These are phyloP conservation scores for Thera obeliscata DNA, from an alignment of 2,888 invertebrate genomes.

Conservation along the genomic window DNA sequence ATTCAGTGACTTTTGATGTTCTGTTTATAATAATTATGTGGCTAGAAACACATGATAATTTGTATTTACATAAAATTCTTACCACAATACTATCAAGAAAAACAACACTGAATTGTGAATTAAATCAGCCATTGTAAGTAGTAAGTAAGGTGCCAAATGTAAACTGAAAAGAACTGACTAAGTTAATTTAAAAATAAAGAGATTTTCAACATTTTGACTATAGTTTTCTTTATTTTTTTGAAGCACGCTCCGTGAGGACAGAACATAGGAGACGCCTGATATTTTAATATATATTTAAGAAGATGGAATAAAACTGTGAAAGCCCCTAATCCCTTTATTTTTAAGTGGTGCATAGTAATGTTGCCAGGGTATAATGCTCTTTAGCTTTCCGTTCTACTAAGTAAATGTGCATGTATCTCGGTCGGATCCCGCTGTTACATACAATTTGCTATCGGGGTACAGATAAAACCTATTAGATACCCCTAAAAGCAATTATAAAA, in stretches of 20 bases:
- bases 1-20: conserved; percentile 7
- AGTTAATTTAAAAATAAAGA: conserved; percentile 52
- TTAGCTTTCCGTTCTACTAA: background rate
- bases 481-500: conserved; percentile 54
- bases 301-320: no score
- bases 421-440: background rate
- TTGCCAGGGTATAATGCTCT: background rate
- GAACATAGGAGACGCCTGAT: no score
- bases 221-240: background rate
- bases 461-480: conserved; percentile 5
- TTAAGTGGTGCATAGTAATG: no score
- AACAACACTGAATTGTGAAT: conserved; percentile 12
- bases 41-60: conserved; percentile 5
- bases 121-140: conserved; percentile 73
- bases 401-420: conserved; percentile 1
- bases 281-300: no score
- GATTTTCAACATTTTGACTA: conserved; percentile 31
- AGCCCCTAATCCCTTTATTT: no score
- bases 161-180: conserved; percentile 79
- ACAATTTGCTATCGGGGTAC: conserved; percentile 2
- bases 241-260: background rate
- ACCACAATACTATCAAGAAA: conserved; percentile 3
- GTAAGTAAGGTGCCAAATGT: conserved; percentile 83
- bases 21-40: conserved; percentile 7
- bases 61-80: conserved; percentile 5